Conservation (phyloP, 2,888 invertebrate species). For the Eupsilia transversa region DNA sequence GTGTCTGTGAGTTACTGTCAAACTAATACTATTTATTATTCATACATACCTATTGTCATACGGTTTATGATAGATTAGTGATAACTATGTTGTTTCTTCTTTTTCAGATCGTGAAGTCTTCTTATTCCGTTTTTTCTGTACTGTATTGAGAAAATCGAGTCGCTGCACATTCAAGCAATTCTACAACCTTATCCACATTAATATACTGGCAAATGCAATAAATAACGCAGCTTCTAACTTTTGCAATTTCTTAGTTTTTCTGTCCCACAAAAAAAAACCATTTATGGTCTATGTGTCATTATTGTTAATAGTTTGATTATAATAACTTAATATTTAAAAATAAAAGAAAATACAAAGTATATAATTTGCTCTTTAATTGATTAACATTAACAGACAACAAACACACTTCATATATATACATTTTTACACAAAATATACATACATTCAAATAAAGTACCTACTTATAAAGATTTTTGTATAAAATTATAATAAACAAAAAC, state of each 20-base stretch:
- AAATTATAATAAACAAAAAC: slow-evolving; percentile 13
- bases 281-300: too few species aligned
- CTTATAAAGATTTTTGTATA: slow-evolving; percentile 38
- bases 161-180: not conserved
- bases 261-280: not conserved
- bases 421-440: slow-evolving; percentile 51
- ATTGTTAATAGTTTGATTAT: not conserved
- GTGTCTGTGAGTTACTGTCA: slow-evolving; percentile 68
- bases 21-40: not conserved
- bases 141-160: slow-evolving; percentile 36
- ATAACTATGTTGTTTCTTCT: not conserved
- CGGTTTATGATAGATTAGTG: too few species aligned
- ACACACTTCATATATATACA: slow-evolving; percentile 38
- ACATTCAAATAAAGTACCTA: slow-evolving; percentile 33
- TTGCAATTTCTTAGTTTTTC: not conserved
- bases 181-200: not conserved
- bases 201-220: not conserved
- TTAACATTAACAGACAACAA: slow-evolving; percentile 62
- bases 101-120: slow-evolving; percentile 67
- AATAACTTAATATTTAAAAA: slow-evolving; percentile 9
- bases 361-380: slow-evolving; percentile 52
- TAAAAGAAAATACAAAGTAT: slow-evolving; percentile 42
- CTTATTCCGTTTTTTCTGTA: slow-evolving; percentile 64
- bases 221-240: not conserved
- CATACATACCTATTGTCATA: too few species aligned